phyloP scores from a whole-genome alignment of 1,140 invertebrate genomes.

The Nebria ingens region DNA sequence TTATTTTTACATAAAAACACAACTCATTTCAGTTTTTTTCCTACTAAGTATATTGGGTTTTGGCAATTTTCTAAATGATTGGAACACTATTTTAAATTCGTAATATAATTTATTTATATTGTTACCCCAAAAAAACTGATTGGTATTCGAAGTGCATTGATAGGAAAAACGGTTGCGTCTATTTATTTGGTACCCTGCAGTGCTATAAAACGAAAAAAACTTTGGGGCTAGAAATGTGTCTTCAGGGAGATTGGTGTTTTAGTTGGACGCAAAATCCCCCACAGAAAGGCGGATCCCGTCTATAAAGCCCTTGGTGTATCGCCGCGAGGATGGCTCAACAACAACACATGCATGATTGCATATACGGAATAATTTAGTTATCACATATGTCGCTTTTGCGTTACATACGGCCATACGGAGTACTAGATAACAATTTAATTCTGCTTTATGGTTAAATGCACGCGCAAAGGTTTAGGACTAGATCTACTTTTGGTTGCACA shows the following conservation, averaged over 20 bases:
- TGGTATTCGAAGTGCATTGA: conserved; percentile 6
- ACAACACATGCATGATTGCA: not conserved
- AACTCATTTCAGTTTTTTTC: too few species aligned
- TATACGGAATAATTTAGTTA: not conserved
- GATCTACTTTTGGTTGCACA: too few species aligned
- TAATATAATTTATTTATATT: too few species aligned
- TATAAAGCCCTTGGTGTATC: not conserved
- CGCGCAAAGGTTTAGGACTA: not conserved
- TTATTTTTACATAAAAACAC: too few species aligned
- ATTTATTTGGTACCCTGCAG: not conserved
- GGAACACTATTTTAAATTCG: too few species aligned
- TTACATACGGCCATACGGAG: not conserved
- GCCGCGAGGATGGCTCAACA: not conserved
- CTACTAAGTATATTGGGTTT: too few species aligned
- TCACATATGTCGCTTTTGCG: conserved; percentile 1
- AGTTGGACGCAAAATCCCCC: not conserved
- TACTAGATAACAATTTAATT: not conserved
- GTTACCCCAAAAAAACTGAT: not conserved
- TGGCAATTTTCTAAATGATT: too few species aligned
- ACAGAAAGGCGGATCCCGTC: not conserved
- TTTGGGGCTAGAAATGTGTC: conserved; percentile 5
- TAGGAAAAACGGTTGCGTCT: not conserved
- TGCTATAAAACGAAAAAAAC: too few species aligned
- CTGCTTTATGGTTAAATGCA: not conserved
- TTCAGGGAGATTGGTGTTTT: not conserved